A percentile compares a stretch with the other conserved stretches of the same genome.
Conservation (phyloP, 2,888 invertebrate species). For the Xestia c-nigrum region DNA sequence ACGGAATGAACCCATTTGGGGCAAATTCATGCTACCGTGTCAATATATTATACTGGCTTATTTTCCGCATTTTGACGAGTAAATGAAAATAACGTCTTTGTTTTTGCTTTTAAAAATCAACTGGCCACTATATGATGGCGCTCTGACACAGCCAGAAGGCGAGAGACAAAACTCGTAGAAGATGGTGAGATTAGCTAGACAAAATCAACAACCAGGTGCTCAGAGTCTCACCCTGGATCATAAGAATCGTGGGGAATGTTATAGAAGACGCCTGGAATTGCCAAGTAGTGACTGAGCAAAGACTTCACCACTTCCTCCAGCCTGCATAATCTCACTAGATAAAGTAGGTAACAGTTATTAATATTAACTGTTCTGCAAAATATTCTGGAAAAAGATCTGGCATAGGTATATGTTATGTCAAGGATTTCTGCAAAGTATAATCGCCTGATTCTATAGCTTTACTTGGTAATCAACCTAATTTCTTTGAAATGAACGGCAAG, state of each 20-base stretch:
- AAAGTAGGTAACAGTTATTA: too few species aligned
- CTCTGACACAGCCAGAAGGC: background rate
- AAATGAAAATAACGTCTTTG: too few species aligned
- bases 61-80: slow-evolving; percentile 9
- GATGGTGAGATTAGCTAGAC: background rate
- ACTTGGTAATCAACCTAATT: background rate
- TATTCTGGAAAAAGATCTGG: too few species aligned
- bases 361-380: too few species aligned
- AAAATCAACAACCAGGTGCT: too few species aligned
- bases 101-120: too few species aligned
- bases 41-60: background rate
- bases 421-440: too few species aligned
- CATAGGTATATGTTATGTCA: too few species aligned
- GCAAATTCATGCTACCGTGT: slow-evolving; percentile 31
- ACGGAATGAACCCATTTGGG: too few species aligned
- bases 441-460: too few species aligned
- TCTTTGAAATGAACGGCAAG: background rate
- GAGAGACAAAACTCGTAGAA: background rate
- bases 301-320: background rate
- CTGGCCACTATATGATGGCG: background rate
- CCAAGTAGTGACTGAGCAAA: background rate
- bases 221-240: too few species aligned
- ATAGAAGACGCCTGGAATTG: background rate
- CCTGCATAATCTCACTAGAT: background rate
- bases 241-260: background rate